Conservation (phyloP, 2,797 vertebrate species). For the Sebastes dallii region DNA sequence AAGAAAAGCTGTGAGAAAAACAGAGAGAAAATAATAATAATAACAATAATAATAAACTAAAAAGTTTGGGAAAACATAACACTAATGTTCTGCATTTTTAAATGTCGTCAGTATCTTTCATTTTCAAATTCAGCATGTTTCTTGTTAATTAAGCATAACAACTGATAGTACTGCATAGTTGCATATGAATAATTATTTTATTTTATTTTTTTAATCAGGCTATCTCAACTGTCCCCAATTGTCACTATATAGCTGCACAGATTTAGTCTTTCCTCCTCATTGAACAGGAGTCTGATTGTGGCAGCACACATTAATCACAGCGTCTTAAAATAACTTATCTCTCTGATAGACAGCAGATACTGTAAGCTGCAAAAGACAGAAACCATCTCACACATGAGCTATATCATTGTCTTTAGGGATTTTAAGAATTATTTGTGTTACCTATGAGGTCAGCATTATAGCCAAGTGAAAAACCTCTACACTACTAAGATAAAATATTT, state of each 20-base stretch:
- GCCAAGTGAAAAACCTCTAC: background rate
- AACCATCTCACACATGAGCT: background rate
- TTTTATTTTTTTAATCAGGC: background rate
- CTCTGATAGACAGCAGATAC: constrained; percentile 38
- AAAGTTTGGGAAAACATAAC: background rate
- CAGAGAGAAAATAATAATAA: too few species aligned
- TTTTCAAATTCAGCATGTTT: background rate
- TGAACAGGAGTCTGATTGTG: constrained; percentile 17
- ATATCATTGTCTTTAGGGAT: background rate
- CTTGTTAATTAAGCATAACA: background rate
- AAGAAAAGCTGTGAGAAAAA: too few species aligned
- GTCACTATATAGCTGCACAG: background rate
- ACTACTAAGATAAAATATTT: background rate
- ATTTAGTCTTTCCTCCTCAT: constrained; percentile 22
- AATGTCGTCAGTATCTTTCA: background rate
- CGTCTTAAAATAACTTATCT: constrained; percentile 48
- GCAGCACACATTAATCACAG: constrained; percentile 35
- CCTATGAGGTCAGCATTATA: background rate
- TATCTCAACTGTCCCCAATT: background rate
- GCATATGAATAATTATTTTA: background rate
- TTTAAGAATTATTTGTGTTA: background rate
- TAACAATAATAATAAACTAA: too few species aligned
- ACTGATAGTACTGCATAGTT: background rate
- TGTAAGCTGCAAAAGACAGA: constrained; percentile 6
- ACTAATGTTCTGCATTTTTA: background rate